phyloP scores from a whole-genome alignment of 2,113 vertebrate species.

The Rynchops niger region DNA sequence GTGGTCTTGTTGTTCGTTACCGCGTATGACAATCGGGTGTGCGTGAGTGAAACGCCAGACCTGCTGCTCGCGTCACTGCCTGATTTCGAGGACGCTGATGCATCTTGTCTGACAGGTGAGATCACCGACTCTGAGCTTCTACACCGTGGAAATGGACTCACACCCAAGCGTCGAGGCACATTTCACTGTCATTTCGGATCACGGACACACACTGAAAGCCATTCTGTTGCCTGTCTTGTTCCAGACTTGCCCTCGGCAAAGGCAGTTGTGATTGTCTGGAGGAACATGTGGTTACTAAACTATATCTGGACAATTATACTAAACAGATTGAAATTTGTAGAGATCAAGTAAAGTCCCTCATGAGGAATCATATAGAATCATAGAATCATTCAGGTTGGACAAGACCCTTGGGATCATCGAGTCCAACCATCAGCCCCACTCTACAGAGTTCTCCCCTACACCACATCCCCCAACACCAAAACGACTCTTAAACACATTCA shows the following conservation, averaged over 20 bases:
- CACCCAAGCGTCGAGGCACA: not conserved
- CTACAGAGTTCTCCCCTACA: too few species aligned
- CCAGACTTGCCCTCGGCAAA: not conserved
- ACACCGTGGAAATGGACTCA: not conserved
- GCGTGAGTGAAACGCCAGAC: not conserved
- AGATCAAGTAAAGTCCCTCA: not conserved
- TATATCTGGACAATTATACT: not conserved
- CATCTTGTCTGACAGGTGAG: not conserved
- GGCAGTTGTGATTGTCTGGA: not conserved
- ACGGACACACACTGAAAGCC: not conserved
- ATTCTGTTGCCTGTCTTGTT: not conserved
- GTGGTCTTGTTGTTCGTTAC: not conserved
- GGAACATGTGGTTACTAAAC: not conserved
- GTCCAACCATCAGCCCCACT: too few species aligned
- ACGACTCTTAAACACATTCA: too few species aligned
- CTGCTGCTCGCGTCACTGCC: not conserved
- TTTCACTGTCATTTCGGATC: fast-evolving
- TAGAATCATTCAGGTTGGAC: too few species aligned
- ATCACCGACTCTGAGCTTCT: not conserved
- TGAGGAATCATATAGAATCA: not conserved
- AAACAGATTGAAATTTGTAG: not conserved
- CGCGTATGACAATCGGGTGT: fast-evolving
- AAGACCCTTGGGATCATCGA: too few species aligned
- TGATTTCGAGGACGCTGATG: not conserved
- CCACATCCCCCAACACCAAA: too few species aligned